Percentiles rank a stretch among this genome's conserved stretches.
phyloP scores from a whole-genome alignment of 2,797 vertebrate genomes.

The Alauda arvensis region DNA sequence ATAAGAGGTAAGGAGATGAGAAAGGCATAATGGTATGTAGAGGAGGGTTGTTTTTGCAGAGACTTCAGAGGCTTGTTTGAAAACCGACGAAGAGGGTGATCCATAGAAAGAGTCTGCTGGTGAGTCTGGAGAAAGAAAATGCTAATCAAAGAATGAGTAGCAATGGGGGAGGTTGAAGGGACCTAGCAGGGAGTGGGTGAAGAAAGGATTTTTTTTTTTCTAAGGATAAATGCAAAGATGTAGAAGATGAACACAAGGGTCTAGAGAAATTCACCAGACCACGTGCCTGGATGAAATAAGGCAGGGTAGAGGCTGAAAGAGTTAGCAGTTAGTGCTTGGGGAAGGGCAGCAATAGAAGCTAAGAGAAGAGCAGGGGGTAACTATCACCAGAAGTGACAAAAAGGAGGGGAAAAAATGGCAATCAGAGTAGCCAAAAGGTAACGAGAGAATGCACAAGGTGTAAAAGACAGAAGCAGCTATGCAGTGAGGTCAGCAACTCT shows the following conservation, averaged over 20 bases:
- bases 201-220: neutral
- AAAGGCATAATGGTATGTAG: slow-evolving; percentile 46
- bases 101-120: neutral
- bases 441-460: neutral
- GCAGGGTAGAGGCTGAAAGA: neutral
- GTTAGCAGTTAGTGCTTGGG: neutral
- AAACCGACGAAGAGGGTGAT: neutral
- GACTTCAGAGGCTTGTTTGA: slow-evolving; percentile 52
- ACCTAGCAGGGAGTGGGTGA: neutral
- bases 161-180: neutral
- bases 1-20: slow-evolving; percentile 52
- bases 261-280: neutral
- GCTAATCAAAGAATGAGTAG: slow-evolving; percentile 8
- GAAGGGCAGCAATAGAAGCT: neutral
- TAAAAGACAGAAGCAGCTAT: neutral
- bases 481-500: neutral
- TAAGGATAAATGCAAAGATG: neutral
- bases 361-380: neutral
- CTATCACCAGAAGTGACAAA: neutral
- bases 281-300: neutral
- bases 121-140: slow-evolving; percentile 18
- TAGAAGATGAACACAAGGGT: neutral
- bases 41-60: slow-evolving; percentile 38
- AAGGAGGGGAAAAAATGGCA: neutral
- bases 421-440: neutral